Evolutionary conservation across 2,797 vertebrate species (phyloP).

Genomic region (Pseudomugil gertrudae): DNA sequence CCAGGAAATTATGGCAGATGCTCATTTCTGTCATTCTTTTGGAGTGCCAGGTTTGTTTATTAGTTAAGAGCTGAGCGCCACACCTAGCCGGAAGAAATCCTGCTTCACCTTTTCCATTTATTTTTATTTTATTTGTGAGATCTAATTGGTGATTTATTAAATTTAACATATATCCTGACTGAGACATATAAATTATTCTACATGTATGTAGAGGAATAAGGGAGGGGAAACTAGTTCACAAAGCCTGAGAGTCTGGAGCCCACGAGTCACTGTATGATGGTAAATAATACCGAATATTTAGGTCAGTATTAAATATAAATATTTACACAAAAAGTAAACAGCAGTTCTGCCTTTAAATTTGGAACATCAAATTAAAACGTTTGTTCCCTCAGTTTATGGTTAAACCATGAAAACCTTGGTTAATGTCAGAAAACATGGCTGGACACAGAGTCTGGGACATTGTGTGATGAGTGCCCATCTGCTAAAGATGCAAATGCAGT

Average conservation of each 20-base stretch:
- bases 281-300: too few relatives aligned
- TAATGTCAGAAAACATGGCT: background rate
- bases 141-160: background rate
- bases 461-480: background rate
- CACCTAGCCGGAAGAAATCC: background rate
- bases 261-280: too few relatives aligned
- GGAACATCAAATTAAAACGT: background rate
- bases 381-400: background rate
- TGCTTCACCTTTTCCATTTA: too few relatives aligned
- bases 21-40: conserved; percentile 31
- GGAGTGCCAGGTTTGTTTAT: conserved; percentile 6
- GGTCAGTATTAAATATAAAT: too few relatives aligned
- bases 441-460: background rate
- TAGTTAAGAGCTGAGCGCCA: background rate
- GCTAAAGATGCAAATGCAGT: background rate
- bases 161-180: background rate
- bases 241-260: background rate
- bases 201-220: background rate
- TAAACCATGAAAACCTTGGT: background rate
- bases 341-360: background rate
- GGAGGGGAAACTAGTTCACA: background rate
- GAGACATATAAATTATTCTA: background rate
- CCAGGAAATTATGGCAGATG: conserved; percentile 14
- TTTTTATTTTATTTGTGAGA: too few relatives aligned
- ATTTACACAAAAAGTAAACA: background rate